Evolutionary conservation across 2,113 vertebrate genomes (phyloP).

Genomic region (Anhinga anhinga): DNA sequence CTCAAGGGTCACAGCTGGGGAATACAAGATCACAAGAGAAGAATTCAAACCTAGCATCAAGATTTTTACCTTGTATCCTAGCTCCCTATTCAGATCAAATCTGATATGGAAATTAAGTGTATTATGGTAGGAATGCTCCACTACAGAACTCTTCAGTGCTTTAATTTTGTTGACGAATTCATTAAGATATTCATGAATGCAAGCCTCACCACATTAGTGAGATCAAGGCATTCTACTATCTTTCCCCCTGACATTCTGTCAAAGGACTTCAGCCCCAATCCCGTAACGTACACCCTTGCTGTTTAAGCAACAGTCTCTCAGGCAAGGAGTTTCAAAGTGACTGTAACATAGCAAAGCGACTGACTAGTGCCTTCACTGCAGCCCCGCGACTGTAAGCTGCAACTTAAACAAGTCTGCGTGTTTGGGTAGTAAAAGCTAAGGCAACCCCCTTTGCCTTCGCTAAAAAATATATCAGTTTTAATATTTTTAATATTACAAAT

Average conservation of each 20-base stretch:
- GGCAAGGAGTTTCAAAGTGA: not conserved
- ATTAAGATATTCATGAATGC: slow-evolving; percentile 58
- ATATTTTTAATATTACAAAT: not conserved
- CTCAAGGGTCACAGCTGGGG: not conserved
- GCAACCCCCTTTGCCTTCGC: not conserved
- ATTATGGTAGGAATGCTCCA: slow-evolving; percentile 45
- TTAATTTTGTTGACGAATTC: slow-evolving; percentile 63
- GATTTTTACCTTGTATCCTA: slow-evolving; percentile 40
- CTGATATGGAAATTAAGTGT: slow-evolving; percentile 45
- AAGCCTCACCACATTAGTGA: not conserved
- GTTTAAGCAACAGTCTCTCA: not conserved
- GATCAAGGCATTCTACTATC: slow-evolving; percentile 46
- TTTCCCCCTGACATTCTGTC: not conserved
- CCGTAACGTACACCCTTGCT: not conserved
- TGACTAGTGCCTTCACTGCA: not conserved
- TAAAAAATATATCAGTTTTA: not conserved
- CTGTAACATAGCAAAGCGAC: not conserved
- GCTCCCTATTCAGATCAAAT: slow-evolving; percentile 49
- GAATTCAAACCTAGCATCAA: slow-evolving; percentile 4
- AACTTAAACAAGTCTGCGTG: not conserved
- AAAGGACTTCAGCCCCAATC: slow-evolving; percentile 8
- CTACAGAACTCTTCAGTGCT: slow-evolving; percentile 42
- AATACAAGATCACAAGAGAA: not conserved
- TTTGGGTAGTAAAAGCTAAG: not conserved
- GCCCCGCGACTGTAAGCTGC: fast-evolving